Evolutionary conservation across 2,113 vertebrate species (phyloP), one percentile per base, ranked within the genome.

Genomic region (Sander lucioperca): DNA sequence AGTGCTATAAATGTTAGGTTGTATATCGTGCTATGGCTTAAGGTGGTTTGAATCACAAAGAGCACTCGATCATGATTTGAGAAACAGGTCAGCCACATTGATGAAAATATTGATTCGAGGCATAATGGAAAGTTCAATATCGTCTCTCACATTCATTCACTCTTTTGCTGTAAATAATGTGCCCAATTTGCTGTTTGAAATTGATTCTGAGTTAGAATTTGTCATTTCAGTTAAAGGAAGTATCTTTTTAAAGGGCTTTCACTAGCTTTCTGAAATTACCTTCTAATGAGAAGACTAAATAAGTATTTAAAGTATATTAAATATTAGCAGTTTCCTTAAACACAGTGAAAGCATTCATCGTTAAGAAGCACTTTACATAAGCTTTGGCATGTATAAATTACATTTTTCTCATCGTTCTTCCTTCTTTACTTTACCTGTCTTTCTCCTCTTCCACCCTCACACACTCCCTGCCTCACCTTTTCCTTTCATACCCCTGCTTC

Each of bases 101-200:
- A 82, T 61, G 15, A 70, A 66, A 79, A 48, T 56, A 81, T 84
- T 66, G 82, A 80, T 83, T 80, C 6, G 57, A 79, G 45, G 47
- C 72, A 58, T 27, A n/a, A 77, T 13, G 45, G 73, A 72, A 89
- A 87, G 76, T 61, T 70, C 57, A 18, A 82, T 76, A 73, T 4
- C 5, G 2, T 68, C 59, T 74, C 36, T 23, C 23, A 51, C 19
- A 18, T 51, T 82, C 18, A 25, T 63, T 72, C 15, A 51, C n/a
- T 83, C 45, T 21, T 67, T 56, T 21, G 2, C 47, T 50, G 2
- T 6, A 11, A 77, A 57, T 13, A 23, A 23, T 64, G 25, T 33
- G 23, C 18, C 10, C 9, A 33, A 57, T 53, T 16, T 13, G 11
- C 7, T 36, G 10, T 50, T 57, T 71, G 23, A 67, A 48, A 62